Evolutionary conservation across 2,113 vertebrate genomes (phyloP).

Genomic region (Tympanuchus pallidicinctus): DNA sequence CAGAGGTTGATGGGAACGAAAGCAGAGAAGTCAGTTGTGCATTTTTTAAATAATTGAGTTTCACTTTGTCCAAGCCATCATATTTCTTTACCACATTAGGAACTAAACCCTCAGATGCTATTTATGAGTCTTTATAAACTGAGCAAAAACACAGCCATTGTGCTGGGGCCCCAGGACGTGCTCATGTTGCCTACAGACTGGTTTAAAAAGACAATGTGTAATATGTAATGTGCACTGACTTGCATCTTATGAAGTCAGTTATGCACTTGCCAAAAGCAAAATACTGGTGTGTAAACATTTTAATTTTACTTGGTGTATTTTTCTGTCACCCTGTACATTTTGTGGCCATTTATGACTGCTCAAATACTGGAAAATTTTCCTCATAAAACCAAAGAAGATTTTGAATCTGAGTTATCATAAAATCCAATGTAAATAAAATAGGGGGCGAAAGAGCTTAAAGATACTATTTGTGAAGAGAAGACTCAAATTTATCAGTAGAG

Average conservation of each 20-base stretch:
- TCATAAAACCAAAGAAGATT: neutral
- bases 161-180: neutral
- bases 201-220: slow-evolving; percentile 53
- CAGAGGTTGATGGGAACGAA: neutral
- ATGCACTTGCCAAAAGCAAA: slow-evolving; percentile 55
- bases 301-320: slow-evolving; percentile 6
- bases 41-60: slow-evolving; percentile 34
- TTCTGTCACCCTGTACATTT: slow-evolving; percentile 14
- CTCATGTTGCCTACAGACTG: slow-evolving; percentile 11
- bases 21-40: neutral
- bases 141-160: neutral
- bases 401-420: neutral
- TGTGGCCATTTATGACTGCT: slow-evolving; percentile 11
- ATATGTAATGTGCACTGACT: slow-evolving; percentile 47
- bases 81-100: slow-evolving; percentile 41
- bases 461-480: neutral
- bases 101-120: slow-evolving; percentile 20
- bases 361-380: slow-evolving; percentile 24
- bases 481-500: neutral
- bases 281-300: slow-evolving; percentile 24
- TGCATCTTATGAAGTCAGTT: slow-evolving; percentile 54
- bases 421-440: slow-evolving; percentile 14
- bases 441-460: neutral
- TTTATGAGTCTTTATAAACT: slow-evolving; percentile 39
- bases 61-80: neutral